Base-by-base conservation (phyloP, 2,797 vertebrate genomes). In the Crocidura indochinensis region DNA sequence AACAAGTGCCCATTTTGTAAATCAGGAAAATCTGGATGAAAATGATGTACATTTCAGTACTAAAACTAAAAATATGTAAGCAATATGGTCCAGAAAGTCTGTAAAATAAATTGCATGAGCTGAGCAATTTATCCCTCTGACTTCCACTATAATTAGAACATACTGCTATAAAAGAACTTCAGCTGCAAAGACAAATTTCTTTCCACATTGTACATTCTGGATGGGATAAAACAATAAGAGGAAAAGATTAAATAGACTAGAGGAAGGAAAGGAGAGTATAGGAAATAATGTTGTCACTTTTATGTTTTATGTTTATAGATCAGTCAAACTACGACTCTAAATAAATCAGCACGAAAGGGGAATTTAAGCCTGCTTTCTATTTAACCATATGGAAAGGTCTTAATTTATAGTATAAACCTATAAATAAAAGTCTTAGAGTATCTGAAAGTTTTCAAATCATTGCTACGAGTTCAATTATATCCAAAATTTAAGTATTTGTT, bases 1-100 rank as follows among this genome's bases (percentile, higher is more conserved):
- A 4, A 88, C 9, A 87, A 88, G 6, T 73, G 15, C 10, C 38
- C 31, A 60, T 82, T 92, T 88, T 85, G 53, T 92, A 92, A 92
- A 92, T 53, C 73, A 73, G 62, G 15, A 82, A 81, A 92, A 91
- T 77, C 31, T 92, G 12, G n/a, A 83, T 84, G 7, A 56, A 89
- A 87, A 84, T 78, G 38, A 72, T 79, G 19, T 38, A 24, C 12
- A 83, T 22, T 90, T 91, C 91, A 90, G 46, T 64, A 87, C 69
- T 88, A 56, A 90, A 95, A n/a, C n/a, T 84, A 77, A 93, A 90
- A 93, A 64, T 78, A 91, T 22, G 27, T 79, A 90, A 88, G 62
- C 77, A 84, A 31, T 76, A 75, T 93, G 71, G 78, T 92, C 53
- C 68, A 91, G 67, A 78, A 90, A 78, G 44, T 65, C 84, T 81